Evolutionary conservation across 2,797 vertebrate species (phyloP), one percentile per base, ranked within the genome.

Genomic region (Taenioides sp.): DNA sequence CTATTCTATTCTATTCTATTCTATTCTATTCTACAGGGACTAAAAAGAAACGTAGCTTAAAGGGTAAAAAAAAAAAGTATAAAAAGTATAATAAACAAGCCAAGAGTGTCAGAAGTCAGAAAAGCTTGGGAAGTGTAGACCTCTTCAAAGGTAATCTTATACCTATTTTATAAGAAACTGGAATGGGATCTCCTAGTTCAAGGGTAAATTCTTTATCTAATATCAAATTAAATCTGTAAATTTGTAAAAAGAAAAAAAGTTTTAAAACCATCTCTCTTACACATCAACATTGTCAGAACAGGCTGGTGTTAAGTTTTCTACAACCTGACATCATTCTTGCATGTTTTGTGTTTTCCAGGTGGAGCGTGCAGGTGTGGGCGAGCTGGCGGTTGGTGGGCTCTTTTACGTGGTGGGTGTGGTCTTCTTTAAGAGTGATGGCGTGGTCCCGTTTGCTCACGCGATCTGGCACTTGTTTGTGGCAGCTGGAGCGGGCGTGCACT

Each of bases 381-480:
- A 98, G 84, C 93, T 99, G 83, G 89, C 95, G 55, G 72, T 95
- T 0, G 96, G 97, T 0, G 97, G 97, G 0, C 70, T 95, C 75
- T 95, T 92, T 86, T 98, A 98, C 70, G 93, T 93, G 85, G 86
- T 97, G 88, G 97, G 97, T 2, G 95, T 95, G 52, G 88, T 95
- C 68, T 99, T 98, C 94, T 99, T 99, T 89, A 98, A 96, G 80
- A 98, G 97, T 0, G 97, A 99, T 0, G 96, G 97, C 31, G 92
- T 96, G 20, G 94, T 98, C 58, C 97, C 97, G 9, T 99, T 98
- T 0, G 97, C 97, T 58, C 97, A 98, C 0, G 97, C 97, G 85
- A 98, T 98, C 91, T 98, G 97, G 97, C 97, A 98, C 69, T 92
- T 98, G 47, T 98, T 98, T 0, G 97, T 99, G 34, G 96, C 94